Base-by-base conservation (phyloP, 53 echinoderm and acorn worm species). In the Echinometra lucunter region DNA sequence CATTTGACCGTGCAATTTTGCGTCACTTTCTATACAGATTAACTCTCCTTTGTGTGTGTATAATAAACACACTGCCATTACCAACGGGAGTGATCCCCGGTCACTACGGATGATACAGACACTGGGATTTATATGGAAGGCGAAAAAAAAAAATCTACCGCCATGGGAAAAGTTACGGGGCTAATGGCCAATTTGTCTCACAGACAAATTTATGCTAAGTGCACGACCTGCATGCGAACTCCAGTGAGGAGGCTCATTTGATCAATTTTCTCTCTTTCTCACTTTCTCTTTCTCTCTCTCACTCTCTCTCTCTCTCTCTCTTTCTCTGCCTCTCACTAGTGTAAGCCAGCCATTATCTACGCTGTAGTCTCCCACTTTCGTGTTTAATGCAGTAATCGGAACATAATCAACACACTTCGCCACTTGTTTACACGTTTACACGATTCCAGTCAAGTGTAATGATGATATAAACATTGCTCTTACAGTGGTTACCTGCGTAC, bases 121-220 rank as follows among this genome's bases (percentile, higher is more conserved):
- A 78, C 21, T 21, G 23, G 78, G 35, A 40, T 78, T 38, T 35
- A 34, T 30, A 35, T 16, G 37, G 11, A 23, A 42, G 42, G 78
- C 6, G 42, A 19, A 6, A 23, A 35, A 34, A 40, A 38, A 38
- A 78, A 40, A 78, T 35, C 40, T 23, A 40, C 38, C 78, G 78
- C 78, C 78, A 78, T 78, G 78, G 78, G 78, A 78, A 19, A 78
- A 78, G 18, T 42, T 78, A 17, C 42, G 35, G 78, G 38, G 78
- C 78, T 78, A 78, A 78, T 78, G 78, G 78, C 78, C 78, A 78
- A 78, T 78, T 69, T 78, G 78, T 78, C 78, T 78, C 38, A 13
- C 40, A 6, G 78, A 30, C 19, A 21, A 78, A 78, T 78, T 78
- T 78, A 78, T 78, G 78, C 38, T 78, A 40, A 78, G 78, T 78